A percentile compares a stretch with the other conserved stretches of the same genome.
These are phyloP conservation scores for Acrobasis suavella DNA, from an alignment of 2,888 invertebrate genomes.

Conservation along the genomic window DNA sequence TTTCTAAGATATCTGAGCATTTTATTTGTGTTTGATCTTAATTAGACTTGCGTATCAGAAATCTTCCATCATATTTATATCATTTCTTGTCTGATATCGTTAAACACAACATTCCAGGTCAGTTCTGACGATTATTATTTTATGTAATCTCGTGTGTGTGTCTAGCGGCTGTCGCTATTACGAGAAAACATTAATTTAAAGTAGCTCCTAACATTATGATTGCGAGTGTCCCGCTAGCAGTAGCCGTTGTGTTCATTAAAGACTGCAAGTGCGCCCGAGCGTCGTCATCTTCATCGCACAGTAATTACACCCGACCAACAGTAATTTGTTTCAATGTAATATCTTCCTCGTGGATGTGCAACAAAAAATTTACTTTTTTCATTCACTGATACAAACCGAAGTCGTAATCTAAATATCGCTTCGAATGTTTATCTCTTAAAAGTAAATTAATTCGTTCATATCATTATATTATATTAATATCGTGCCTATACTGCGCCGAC, in stretches of 20 bases:
- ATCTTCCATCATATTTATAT: conserved; percentile 11
- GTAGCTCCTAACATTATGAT: conserved; percentile 47
- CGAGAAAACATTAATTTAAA: conserved; percentile 52
- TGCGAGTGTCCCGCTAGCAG: conserved; percentile 53
- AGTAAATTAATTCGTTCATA: conserved; percentile 14
- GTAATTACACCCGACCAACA: conserved; percentile 52
- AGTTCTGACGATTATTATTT: conserved; percentile 23
- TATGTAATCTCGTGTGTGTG: conserved; percentile 37
- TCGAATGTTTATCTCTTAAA: background rate
- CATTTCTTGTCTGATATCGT: conserved; percentile 24
- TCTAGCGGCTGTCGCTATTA: conserved; percentile 46
- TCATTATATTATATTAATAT: conserved; percentile 28
- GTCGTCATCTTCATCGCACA: conserved; percentile 52
- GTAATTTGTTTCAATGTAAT: conserved; percentile 49
- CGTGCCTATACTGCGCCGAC: conserved; percentile 28
- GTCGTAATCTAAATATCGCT: background rate
- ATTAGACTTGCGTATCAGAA: conserved; percentile 19
- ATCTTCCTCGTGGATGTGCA: conserved; percentile 32
- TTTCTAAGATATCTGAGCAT: conserved; percentile 25
- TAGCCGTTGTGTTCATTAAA: conserved; percentile 52
- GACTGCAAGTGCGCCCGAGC: conserved; percentile 39
- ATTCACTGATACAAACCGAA: background rate
- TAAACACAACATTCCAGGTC: background rate
- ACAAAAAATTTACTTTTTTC: conserved; percentile 13
- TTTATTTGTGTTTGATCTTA: conserved; percentile 22